Percentiles rank a stretch among this genome's conserved stretches.
Evolutionary conservation across 2,113 vertebrate species (phyloP).

Genomic region (Hippocampus zosterae): DNA sequence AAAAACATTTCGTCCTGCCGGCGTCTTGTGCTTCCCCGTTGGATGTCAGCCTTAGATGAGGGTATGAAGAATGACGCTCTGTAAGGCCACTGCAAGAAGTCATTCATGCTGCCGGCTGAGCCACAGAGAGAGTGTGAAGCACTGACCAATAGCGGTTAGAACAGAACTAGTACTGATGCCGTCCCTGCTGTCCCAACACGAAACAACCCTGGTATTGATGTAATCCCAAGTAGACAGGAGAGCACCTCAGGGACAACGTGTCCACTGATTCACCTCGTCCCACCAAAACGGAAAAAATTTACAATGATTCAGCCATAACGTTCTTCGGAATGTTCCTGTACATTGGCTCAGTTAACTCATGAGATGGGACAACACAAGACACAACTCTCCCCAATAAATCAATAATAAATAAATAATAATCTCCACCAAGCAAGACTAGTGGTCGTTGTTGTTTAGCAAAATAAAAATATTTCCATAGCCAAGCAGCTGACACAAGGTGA

Average conservation of each 20-base stretch:
- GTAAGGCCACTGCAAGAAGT: constrained; percentile 69
- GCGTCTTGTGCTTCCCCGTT: constrained; percentile 68
- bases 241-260: constrained; percentile 32
- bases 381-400: not conserved
- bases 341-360: constrained; percentile 28
- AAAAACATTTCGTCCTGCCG: constrained; percentile 69
- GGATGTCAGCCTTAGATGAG: constrained; percentile 68
- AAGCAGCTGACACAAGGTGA: constrained; percentile 25
- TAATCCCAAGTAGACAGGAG: constrained; percentile 35
- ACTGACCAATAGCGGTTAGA: constrained; percentile 53
- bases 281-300: constrained; percentile 13
- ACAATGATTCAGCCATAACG: constrained; percentile 23
- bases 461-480: constrained; percentile 55
- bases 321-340: constrained; percentile 9
- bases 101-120: constrained; percentile 63
- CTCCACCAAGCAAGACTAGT: constrained; percentile 33
- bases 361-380: constrained; percentile 16
- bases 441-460: constrained; percentile 44
- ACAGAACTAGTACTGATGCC: constrained; percentile 68
- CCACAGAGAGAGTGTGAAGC: constrained; percentile 54
- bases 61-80: constrained; percentile 74
- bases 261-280: constrained; percentile 33
- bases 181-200: constrained; percentile 49
- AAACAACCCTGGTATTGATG: constrained; percentile 69
- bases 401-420: too few species aligned